Conservation (phyloP, 2,113 vertebrate species). For the Elgaria multicarinata region DNA sequence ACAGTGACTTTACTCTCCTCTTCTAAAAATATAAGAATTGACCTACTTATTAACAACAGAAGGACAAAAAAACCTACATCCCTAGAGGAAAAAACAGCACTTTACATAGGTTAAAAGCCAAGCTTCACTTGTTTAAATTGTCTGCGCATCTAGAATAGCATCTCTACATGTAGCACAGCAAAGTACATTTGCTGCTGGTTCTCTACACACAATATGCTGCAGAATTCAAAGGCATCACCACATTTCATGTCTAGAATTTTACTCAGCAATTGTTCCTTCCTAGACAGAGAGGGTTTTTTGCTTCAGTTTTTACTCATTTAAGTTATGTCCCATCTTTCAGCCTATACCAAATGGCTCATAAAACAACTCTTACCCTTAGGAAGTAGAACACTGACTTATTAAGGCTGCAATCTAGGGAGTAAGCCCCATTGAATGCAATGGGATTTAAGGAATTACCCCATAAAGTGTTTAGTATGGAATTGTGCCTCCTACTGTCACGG, state of each 20-base stretch:
- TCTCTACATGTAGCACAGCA: neutral
- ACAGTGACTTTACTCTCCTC: conserved; percentile 11
- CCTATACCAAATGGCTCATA: neutral
- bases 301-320: neutral
- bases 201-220: neutral
- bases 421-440: neutral
- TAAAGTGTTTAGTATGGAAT: neutral
- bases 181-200: neutral
- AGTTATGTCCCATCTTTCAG: neutral
- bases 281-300: neutral
- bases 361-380: neutral
- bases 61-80: neutral
- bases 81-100: neutral
- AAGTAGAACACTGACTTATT: neutral
- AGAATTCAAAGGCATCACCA: neutral
- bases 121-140: conserved; percentile 12
- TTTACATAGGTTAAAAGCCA: conserved; percentile 7
- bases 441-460: neutral
- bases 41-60: conserved; percentile 18
- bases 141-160: neutral
- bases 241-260: neutral
- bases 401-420: neutral
- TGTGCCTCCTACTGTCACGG: no score
- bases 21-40: conserved; percentile 1
- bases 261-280: neutral